phyloP scores from a whole-genome alignment of 37 sponge, comb jelly and placozoan genomes.

The Eunapius fragilis region DNA sequence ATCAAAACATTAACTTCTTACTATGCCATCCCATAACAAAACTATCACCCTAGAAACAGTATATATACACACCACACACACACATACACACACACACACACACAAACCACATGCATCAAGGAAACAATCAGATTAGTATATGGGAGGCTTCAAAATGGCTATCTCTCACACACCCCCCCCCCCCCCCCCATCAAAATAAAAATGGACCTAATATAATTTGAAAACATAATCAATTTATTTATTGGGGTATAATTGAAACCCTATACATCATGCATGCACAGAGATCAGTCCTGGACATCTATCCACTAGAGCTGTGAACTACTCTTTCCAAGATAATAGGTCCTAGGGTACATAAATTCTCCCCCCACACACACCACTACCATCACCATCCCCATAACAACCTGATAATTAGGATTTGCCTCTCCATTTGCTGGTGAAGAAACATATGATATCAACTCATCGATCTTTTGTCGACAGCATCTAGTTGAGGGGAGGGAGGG shows the following conservation, averaged over 20 bases:
- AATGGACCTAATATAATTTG: no score
- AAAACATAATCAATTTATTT: no score
- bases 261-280: neutral
- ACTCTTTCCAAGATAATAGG: neutral
- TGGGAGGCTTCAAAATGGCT: no score
- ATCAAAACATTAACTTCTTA: no score
- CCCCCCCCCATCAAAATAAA: neutral
- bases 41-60: no score
- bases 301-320: no score
- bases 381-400: neutral
- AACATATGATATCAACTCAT: neutral
- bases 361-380: neutral
- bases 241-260: no score
- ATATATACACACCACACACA: conserved; percentile 22
- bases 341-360: neutral
- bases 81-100: conserved; percentile 45
- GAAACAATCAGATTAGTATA: no score
- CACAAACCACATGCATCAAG: no score
- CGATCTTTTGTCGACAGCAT: neutral
- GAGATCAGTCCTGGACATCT: no score
- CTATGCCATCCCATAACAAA: no score
- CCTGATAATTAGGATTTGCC: neutral
- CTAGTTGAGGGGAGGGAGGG: no score
- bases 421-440: neutral
- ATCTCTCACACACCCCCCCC: neutral